Evolutionary conservation across 2,888 invertebrate species (phyloP), one percentile per base, ranked within the genome.

Genomic region (Sarcophaga subvicina): DNA sequence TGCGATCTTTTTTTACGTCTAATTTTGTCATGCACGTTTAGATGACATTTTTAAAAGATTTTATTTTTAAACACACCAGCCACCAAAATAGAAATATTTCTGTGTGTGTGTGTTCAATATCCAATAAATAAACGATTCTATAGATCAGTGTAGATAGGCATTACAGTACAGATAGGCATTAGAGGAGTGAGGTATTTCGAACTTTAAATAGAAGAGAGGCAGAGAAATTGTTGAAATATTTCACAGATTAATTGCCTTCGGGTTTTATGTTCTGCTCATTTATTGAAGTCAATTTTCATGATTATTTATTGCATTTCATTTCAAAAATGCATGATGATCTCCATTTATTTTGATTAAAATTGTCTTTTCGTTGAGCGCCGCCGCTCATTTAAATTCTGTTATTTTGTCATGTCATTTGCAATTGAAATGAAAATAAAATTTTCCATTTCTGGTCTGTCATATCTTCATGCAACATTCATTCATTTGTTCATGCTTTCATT

Each of bases 281-380:
- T 54, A 67, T 27, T 73, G 67, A 69, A 83, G 83, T 69, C 12
- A 47, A 76, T 62, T 54, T 54, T 54, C 37, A 17, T 54, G 17
- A 54, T 54, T 54, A 54, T 54, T 75, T 25, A 37, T 54, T 54
- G 37, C 12, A 20, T 25, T 62, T 71, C 11, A 66, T 67, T 83
- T 83, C 67, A 67, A 78, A 67, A 78, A 49, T 73, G 54, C 54
- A 14, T 17, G 54, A 60, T n/a, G 60, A 83, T 54, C 78, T 59
- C 37, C 79, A 80, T 84, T 79, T 80, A 59, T 79, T 77, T 79
- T 60, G 54, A 83, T 83, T 37, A 69, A 72, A 60, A 62, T 25
- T 63, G 10, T 59, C 27, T 45, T 22, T 3, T 37, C 20, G 3
- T 59, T 54, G 63, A 8, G 22, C 45, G 10, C 37, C 37, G 37